phyloP scores from a whole-genome alignment of 2,888 invertebrate species.

The Phortica okadai region DNA sequence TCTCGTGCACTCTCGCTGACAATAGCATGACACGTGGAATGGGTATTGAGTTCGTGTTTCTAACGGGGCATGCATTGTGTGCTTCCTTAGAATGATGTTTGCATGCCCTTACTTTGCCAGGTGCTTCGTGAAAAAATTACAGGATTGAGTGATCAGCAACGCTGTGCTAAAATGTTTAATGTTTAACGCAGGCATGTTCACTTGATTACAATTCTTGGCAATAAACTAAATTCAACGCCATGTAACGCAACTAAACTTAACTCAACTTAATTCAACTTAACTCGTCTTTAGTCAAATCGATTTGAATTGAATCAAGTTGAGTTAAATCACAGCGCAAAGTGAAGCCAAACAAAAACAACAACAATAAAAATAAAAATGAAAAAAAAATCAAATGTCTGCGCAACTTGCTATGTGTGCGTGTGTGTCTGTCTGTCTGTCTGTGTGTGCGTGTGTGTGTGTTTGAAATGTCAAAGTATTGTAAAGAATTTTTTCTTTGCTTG shows the following conservation, averaged over 20 bases:
- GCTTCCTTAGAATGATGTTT: too few relatives aligned
- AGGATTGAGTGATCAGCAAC: too few relatives aligned
- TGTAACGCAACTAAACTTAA: neutral
- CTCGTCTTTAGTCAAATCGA: neutral
- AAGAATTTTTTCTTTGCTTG: slow-evolving; percentile 46
- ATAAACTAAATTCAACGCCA: neutral
- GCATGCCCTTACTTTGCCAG: too few relatives aligned
- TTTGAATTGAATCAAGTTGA: neutral
- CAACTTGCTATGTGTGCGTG: neutral
- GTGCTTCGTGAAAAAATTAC: too few relatives aligned
- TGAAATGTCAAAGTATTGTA: slow-evolving; percentile 58
- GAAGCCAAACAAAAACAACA: neutral
- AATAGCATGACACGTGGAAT: too few relatives aligned
- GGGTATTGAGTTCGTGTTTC: too few relatives aligned
- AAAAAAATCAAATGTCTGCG: neutral
- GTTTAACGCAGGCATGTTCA: neutral
- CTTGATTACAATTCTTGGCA: neutral
- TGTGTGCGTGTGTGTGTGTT: slow-evolving; percentile 13
- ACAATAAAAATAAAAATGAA: neutral
- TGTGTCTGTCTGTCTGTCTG: neutral
- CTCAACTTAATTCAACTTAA: neutral
- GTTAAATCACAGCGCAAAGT: neutral
- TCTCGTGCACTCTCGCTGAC: too few relatives aligned
- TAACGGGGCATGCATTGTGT: too few relatives aligned
- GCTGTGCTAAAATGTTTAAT: neutral